phyloP scores from a whole-genome alignment of 2,797 vertebrate species.

The Paramormyrops hopkinsi region DNA sequence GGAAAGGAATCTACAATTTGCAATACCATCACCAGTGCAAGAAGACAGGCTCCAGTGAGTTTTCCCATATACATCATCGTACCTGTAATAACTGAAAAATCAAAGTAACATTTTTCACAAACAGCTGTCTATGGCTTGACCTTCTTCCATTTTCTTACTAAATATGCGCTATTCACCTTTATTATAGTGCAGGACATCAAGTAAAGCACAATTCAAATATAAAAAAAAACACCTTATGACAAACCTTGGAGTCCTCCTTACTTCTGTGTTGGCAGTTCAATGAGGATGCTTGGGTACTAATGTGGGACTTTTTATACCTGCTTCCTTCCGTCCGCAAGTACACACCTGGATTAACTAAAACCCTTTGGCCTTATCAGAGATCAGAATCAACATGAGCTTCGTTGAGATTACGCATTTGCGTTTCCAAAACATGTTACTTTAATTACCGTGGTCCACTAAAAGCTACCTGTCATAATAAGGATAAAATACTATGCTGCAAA shows the following conservation, averaged over 20 bases:
- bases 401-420: conserved; percentile 32
- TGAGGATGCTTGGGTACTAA: conserved; percentile 21
- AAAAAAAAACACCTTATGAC: background rate
- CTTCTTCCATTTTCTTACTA: background rate
- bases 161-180: background rate
- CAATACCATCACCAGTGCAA: conserved; percentile 69
- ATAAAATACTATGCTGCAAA: background rate
- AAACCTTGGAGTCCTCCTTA: background rate
- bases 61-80: conserved; percentile 70
- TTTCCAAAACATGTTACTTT: conserved; percentile 18
- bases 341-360: conserved; percentile 47
- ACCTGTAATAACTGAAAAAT: conserved; percentile 27
- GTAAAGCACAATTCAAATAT: background rate
- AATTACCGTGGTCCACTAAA: background rate
- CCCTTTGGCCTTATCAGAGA: conserved; percentile 52
- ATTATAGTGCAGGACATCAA: background rate
- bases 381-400: conserved; percentile 41
- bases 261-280: conserved; percentile 20
- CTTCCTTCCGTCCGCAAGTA: conserved; percentile 22
- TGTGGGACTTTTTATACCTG: conserved; percentile 50
- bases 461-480: background rate
- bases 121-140: background rate
- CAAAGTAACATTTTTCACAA: background rate
- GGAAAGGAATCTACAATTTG: conserved; percentile 76
- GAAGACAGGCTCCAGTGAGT: conserved; percentile 64